Percentiles rank a stretch among this genome's conserved stretches.
phyloP scores from a whole-genome alignment of 2,113 vertebrate genomes.

The Sphyrna mokarran region DNA sequence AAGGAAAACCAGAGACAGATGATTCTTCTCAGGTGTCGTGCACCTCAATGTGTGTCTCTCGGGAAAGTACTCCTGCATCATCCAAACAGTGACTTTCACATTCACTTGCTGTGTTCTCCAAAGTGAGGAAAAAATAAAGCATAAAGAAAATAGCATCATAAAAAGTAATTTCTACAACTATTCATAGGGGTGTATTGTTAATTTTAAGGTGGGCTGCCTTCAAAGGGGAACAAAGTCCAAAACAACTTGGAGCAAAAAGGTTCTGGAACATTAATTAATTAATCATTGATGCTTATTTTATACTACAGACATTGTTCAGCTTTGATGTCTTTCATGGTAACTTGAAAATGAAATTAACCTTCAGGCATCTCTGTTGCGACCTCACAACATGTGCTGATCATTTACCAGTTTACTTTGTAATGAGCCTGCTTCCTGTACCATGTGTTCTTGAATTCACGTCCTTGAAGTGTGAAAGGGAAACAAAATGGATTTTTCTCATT shows the following conservation, averaged over 20 bases:
- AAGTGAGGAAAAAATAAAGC: not conserved
- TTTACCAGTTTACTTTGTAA: not conserved
- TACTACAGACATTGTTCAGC: not conserved
- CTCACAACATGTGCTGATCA: not conserved
- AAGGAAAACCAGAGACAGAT: not conserved
- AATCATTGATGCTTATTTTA: not conserved
- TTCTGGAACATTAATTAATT: not conserved
- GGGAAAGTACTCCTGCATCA: not conserved
- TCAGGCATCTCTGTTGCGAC: not conserved
- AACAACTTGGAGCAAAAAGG: not conserved
- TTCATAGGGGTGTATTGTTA: not conserved
- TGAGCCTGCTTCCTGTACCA: not conserved
- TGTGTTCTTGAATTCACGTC: not conserved
- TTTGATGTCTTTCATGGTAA: constrained; percentile 11
- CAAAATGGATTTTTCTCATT: not conserved
- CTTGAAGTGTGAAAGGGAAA: not conserved
- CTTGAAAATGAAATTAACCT: not conserved
- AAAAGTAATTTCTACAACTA: not conserved
- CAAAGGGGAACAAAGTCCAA: not conserved
- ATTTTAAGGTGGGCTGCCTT: not conserved
- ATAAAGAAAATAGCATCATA: not conserved
- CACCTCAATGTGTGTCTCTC: not conserved
- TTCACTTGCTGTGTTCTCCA: not conserved
- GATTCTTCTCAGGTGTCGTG: not conserved
- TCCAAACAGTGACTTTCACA: not conserved